Evolutionary conservation across 2,797 vertebrate species (phyloP).

Genomic region (Helarctos malayanus): DNA sequence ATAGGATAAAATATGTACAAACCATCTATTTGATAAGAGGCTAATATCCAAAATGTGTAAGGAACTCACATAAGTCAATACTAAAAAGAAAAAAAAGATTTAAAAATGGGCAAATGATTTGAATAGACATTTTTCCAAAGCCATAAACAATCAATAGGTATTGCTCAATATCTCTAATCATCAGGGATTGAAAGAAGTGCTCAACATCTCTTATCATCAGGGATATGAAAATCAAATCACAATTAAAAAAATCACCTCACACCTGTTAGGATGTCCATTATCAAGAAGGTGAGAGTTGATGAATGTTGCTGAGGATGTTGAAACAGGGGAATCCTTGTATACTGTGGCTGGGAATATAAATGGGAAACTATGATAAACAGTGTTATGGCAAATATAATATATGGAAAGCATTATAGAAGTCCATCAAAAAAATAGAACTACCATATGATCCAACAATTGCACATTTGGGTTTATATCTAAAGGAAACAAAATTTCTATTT

Average conservation of each 20-base stretch:
- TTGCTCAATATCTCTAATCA: neutral
- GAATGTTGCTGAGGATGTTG: neutral
- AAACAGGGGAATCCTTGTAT: neutral
- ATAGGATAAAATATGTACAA: neutral
- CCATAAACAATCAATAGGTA: too few species aligned
- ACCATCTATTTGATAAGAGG: neutral
- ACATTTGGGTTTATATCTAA: neutral
- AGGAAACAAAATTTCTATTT: neutral
- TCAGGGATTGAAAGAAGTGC: neutral
- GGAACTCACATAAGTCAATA: neutral
- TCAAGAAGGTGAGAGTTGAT: neutral
- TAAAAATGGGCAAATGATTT: neutral
- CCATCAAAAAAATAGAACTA: neutral
- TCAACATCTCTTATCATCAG: neutral
- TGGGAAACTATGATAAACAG: neutral
- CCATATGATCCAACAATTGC: neutral
- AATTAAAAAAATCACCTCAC: neutral
- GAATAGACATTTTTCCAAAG: neutral
- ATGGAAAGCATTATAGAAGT: neutral
- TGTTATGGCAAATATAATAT: neutral
- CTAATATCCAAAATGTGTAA: neutral
- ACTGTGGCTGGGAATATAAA: neutral
- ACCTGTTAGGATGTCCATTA: neutral
- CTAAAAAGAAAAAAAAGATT: neutral
- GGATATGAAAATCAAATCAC: neutral